phyloP scores from a whole-genome alignment of 2,888 invertebrate genomes.

The Vesta saturnalis region DNA sequence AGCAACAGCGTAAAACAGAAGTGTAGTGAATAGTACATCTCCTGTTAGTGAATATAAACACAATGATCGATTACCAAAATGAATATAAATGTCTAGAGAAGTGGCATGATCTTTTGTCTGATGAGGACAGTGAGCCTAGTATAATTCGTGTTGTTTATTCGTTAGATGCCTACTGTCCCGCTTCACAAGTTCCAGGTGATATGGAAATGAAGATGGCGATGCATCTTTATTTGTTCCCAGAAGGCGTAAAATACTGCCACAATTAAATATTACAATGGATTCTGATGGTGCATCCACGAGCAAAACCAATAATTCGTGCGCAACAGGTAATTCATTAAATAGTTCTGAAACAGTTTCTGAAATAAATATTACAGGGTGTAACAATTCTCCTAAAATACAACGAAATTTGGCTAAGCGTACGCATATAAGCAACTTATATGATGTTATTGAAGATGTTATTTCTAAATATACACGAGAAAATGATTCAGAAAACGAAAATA shows the following conservation, averaged over 20 bases:
- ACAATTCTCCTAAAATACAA: neutral
- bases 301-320: neutral
- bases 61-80: neutral
- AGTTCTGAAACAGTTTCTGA: neutral
- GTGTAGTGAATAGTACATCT: no score
- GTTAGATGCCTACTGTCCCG: neutral
- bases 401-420: neutral
- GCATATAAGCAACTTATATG: neutral
- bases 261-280: neutral
- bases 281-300: slow-evolving; percentile 5
- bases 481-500: no score
- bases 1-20: no score
- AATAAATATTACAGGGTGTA: neutral
- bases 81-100: neutral
- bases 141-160: neutral
- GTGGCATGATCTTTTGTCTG: neutral
- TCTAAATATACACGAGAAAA: neutral
- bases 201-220: neutral
- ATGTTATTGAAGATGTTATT: slow-evolving; percentile 3
- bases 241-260: neutral
- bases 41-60: neutral
- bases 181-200: neutral
- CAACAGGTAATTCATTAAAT: neutral
- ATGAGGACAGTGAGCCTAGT: neutral
- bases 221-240: neutral